Conservation (phyloP, 1,140 invertebrate genomes). For the Rhyzopertha dominica region DNA sequence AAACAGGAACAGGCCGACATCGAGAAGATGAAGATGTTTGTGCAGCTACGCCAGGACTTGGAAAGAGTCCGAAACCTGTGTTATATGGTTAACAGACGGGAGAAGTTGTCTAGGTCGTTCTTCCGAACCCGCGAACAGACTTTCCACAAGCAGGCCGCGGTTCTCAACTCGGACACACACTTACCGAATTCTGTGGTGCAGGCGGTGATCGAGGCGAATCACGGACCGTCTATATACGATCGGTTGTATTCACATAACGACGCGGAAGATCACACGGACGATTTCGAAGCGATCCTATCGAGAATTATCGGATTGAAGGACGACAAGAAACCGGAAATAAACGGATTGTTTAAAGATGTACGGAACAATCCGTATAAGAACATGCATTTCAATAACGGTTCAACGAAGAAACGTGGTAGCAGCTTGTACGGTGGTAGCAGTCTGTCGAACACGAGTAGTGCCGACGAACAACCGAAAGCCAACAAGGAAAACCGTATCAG, state of each 20-base stretch:
- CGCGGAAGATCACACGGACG: conserved; percentile 60
- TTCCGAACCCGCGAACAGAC: conserved; percentile 85
- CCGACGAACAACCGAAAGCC: conserved; percentile 47
- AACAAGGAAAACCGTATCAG: conserved; percentile 43
- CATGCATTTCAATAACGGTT: conserved; percentile 70
- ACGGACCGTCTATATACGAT: conserved; percentile 85
- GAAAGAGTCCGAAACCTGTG: conserved; percentile 93
- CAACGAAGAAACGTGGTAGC: conserved; percentile 56
- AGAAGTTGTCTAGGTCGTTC: conserved; percentile 85
- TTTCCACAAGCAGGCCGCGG: conserved; percentile 80
- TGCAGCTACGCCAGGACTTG: conserved; percentile 88
- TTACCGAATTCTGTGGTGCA: conserved; percentile 58
- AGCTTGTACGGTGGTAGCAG: conserved; percentile 62
- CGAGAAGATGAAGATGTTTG: conserved; percentile 94
- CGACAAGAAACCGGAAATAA: conserved; percentile 61
- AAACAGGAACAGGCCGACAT: conserved; percentile 80
- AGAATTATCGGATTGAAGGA: conserved; percentile 64
- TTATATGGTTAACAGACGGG: conserved; percentile 92
- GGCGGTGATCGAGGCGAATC: conserved; percentile 81
- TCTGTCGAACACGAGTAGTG: conserved; percentile 60
- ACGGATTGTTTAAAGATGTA: conserved; percentile 59
- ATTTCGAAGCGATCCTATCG: conserved; percentile 66
- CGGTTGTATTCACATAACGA: conserved; percentile 70
- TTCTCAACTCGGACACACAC: conserved; percentile 51
- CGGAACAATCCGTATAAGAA: conserved; percentile 66